Conservation (phyloP, 1,140 invertebrate genomes). For the Aphelenchoides avenae region DNA sequence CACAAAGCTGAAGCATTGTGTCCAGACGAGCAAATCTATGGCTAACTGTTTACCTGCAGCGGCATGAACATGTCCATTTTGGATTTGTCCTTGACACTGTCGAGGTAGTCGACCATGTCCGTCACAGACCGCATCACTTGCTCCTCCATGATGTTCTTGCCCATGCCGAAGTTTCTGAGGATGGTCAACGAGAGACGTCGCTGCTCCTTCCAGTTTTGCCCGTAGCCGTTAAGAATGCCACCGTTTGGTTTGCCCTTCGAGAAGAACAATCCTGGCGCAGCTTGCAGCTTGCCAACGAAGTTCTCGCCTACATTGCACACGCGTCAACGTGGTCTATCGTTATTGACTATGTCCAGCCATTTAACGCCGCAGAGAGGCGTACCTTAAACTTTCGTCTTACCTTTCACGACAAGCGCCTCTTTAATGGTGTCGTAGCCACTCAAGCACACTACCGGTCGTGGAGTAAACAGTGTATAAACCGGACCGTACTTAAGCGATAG, state of each 20-base stretch:
- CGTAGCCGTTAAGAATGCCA: not conserved
- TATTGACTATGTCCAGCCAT: not conserved
- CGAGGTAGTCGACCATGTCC: slow-evolving; percentile 2
- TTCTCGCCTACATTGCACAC: not conserved
- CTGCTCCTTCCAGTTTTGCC: slow-evolving; percentile 4
- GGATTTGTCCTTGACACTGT: slow-evolving; percentile 2
- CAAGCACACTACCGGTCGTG: not conserved
- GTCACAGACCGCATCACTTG: not conserved
- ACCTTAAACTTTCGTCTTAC: not conserved
- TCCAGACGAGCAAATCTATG: too few relatives aligned
- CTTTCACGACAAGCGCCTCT: slow-evolving; percentile 10
- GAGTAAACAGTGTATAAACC: slow-evolving; percentile 7
- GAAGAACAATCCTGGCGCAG: not conserved
- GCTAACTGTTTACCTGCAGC: too few relatives aligned
- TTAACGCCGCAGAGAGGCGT: not conserved
- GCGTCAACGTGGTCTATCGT: not conserved
- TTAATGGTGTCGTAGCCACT: slow-evolving; percentile 7
- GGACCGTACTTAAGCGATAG: slow-evolving; percentile 5
- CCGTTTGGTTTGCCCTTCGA: not conserved
- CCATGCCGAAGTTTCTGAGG: slow-evolving; percentile 12
- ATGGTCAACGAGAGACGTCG: not conserved
- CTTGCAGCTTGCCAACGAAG: not conserved
- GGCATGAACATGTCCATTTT: not conserved
- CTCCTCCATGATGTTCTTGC: slow-evolving; percentile 8
- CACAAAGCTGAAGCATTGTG: not conserved